A percentile compares a stretch with the other conserved stretches of the same genome.
Evolutionary conservation across 2,797 vertebrate genomes (phyloP).

Genomic region (Triplophysa bombifrons): DNA sequence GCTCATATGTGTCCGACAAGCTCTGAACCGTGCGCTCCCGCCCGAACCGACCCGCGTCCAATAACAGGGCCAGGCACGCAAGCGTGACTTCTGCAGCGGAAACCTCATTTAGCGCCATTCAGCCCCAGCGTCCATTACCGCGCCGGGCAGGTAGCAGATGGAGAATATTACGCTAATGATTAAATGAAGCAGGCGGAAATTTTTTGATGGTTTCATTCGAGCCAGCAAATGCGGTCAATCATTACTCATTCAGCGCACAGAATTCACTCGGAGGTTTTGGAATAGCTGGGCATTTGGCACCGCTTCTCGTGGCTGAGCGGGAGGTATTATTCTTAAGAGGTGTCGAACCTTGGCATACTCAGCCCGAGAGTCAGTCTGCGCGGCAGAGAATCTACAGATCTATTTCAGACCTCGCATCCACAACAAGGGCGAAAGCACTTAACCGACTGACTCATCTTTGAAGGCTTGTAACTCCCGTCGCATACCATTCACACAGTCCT

Average conservation of each 20-base stretch:
- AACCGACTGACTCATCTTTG: constrained; percentile 54
- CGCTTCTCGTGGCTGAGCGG: constrained; percentile 20
- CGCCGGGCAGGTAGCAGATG: constrained; percentile 55
- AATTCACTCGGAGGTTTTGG: constrained; percentile 33
- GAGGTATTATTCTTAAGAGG: constrained; percentile 47
- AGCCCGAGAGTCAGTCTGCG: constrained; percentile 41
- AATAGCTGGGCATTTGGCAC: constrained; percentile 44
- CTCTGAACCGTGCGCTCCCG: constrained; percentile 48
- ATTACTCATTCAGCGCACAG: constrained; percentile 39
- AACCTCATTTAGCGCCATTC: constrained; percentile 54
- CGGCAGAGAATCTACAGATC: constrained; percentile 7
- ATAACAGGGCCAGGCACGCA: constrained; percentile 48
- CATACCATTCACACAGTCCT: constrained; percentile 45
- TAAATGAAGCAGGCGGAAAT: constrained; percentile 54
- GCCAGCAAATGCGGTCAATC: constrained; percentile 42
- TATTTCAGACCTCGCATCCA: constrained; percentile 50
- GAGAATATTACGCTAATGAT: constrained; percentile 58
- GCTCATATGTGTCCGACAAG: constrained; percentile 42
- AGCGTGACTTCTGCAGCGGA: constrained; percentile 55
- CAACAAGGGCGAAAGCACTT: constrained; percentile 52
- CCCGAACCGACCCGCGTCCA: constrained; percentile 33
- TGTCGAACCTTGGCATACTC: constrained; percentile 49
- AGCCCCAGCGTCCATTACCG: constrained; percentile 41
- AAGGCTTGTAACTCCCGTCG: constrained; percentile 49
- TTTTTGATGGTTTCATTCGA: constrained; percentile 56